These are phyloP conservation scores for Pelmatolapia mariae DNA, from an alignment of 2,113 vertebrate species.

Conservation along the genomic window DNA sequence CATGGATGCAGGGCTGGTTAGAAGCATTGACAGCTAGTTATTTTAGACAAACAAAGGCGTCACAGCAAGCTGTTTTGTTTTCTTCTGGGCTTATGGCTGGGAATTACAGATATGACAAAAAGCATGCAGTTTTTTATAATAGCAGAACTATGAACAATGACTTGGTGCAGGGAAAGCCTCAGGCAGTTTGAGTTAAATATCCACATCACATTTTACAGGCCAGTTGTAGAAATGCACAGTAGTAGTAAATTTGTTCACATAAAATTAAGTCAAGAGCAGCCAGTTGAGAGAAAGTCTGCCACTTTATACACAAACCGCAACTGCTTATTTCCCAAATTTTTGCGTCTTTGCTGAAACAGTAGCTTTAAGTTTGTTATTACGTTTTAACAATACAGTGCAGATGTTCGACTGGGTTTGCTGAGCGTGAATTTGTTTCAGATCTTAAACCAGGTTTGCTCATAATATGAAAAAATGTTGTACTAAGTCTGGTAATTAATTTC, in stretches of 20 bases:
- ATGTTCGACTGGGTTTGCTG: neutral
- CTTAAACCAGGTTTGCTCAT: neutral
- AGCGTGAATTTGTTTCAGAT: neutral
- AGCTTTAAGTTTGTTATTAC: slow-evolving; percentile 15
- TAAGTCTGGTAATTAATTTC: neutral
- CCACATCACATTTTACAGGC: neutral
- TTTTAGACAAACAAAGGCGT: slow-evolving; percentile 1
- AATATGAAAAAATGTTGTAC: neutral
- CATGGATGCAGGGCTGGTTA: neutral
- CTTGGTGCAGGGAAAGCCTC: neutral
- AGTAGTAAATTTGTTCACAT: neutral
- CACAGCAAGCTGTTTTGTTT: neutral
- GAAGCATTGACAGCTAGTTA: slow-evolving; percentile 23
- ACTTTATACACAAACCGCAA: neutral
- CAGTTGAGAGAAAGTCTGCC: neutral
- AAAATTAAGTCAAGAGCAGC: neutral
- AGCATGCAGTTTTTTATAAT: neutral
- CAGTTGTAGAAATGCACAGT: neutral
- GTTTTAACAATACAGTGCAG: neutral
- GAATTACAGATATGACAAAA: neutral
- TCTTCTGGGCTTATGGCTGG: neutral
- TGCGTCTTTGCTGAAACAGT: slow-evolving; percentile 11
- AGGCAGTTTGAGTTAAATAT: neutral
- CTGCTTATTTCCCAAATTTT: slow-evolving; percentile 17
- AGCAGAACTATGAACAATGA: neutral